phyloP scores from a whole-genome alignment of 53 echinoderm and acorn worm species.

The Luidia sarsii region DNA sequence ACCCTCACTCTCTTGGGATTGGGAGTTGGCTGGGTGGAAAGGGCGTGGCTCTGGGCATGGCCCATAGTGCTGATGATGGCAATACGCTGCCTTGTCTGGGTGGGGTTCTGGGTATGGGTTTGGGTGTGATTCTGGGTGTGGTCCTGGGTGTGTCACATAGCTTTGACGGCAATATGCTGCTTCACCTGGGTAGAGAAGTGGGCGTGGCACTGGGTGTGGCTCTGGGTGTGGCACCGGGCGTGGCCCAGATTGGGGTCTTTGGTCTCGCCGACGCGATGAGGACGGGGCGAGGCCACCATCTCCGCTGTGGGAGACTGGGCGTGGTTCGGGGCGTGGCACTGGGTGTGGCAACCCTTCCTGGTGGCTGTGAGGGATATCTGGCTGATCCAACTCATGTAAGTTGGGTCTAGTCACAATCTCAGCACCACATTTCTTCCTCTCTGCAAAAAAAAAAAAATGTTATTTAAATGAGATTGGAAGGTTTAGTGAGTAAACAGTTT shows the following conservation, averaged over 20 bases:
- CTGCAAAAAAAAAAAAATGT: no score
- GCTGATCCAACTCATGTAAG: not conserved
- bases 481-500: no score
- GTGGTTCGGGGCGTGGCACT: not conserved
- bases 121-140: not conserved
- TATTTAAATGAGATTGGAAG: no score
- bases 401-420: no score
- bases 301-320: not conserved
- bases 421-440: no score
- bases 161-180: no score
- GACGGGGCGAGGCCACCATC: slow-evolving; percentile 5
- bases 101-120: slow-evolving; percentile 1
- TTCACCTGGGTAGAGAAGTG: no score
- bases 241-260: slow-evolving; percentile 13
- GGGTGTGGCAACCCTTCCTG: not conserved
- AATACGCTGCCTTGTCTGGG: slow-evolving; percentile 6
- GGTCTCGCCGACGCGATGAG: not conserved
- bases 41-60: not conserved
- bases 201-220: no score
- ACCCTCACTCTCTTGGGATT: slow-evolving; percentile 23
- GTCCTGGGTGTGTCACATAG: slow-evolving; percentile 3
- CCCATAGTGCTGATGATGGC: not conserved
- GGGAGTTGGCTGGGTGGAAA: not conserved
- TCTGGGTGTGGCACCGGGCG: not conserved
- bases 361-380: not conserved